These are phyloP conservation scores for Pemphigus obesinymphae DNA, from an alignment of 1,140 invertebrate species.

Conservation along the genomic window DNA sequence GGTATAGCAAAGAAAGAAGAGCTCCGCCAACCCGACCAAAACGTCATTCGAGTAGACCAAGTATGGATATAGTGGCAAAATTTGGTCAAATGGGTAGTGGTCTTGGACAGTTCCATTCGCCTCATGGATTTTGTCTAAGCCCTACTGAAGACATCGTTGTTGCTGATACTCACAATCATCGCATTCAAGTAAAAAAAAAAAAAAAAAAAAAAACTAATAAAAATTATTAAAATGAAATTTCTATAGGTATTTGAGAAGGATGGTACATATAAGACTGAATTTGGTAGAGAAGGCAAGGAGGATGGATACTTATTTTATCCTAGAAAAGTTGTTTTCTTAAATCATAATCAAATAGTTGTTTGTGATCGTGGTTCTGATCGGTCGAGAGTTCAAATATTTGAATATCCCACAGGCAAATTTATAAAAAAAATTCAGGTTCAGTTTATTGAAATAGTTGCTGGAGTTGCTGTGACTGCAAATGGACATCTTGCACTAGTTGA, in stretches of 20 bases:
- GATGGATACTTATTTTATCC: conserved; percentile 96
- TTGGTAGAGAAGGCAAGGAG: conserved; percentile 84
- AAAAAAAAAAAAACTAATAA: not conserved
- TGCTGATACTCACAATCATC: conserved; percentile 93
- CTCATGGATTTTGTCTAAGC: conserved; percentile 93
- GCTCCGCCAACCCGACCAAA: conserved; percentile 25
- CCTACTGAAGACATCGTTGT: conserved; percentile 91
- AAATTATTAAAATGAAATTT: not conserved
- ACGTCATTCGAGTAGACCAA: conserved; percentile 29
- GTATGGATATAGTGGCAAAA: conserved; percentile 55
- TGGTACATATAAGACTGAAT: conserved; percentile 82
- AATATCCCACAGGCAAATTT: conserved; percentile 75
- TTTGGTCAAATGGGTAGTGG: conserved; percentile 88
- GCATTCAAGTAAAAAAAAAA: conserved; percentile 68
- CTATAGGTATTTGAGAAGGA: conserved; percentile 80
- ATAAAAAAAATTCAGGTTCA: conserved; percentile 86
- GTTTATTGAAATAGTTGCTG: conserved; percentile 95
- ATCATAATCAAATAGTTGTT: conserved; percentile 85
- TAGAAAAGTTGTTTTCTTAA: conserved; percentile 89
- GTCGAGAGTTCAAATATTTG: conserved; percentile 92
- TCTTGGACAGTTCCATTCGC: conserved; percentile 92
- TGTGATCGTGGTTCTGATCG: conserved; percentile 94
- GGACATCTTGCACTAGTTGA: conserved; percentile 95
- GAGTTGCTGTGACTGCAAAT: conserved; percentile 81
- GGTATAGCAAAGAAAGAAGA: conserved; percentile 33